These are phyloP conservation scores for Lagopus leucura DNA, from an alignment of 2,113 vertebrate genomes.

Conservation along the genomic window DNA sequence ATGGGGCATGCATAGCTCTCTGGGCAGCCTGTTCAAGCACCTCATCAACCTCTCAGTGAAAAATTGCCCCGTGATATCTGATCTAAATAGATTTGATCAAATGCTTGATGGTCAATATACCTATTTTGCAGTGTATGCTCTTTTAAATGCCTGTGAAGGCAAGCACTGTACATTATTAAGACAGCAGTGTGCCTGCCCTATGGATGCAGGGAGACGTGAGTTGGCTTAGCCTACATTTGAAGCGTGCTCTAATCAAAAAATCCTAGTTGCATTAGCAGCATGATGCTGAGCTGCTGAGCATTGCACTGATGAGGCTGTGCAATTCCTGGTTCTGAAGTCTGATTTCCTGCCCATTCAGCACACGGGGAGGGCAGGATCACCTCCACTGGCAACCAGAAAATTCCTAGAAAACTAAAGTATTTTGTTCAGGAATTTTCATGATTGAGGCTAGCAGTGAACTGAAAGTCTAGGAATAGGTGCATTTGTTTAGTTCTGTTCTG, in stretches of 20 bases:
- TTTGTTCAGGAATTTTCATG: neutral
- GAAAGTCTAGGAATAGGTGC: neutral
- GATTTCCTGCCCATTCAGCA: neutral
- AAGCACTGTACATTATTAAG: fast-evolving
- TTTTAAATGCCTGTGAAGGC: neutral
- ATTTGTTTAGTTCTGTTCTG: neutral
- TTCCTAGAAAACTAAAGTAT: neutral
- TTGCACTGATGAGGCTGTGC: neutral
- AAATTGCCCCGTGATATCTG: too few relatives aligned
- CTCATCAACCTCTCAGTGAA: too few relatives aligned
- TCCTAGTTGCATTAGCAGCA: neutral
- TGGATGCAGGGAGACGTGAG: neutral
- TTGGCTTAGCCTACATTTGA: neutral
- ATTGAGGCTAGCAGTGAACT: neutral
- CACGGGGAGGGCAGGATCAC: neutral
- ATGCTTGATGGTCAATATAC: neutral
- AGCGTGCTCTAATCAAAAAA: neutral
- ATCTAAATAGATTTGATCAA: too few relatives aligned
- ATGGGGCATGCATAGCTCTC: too few relatives aligned
- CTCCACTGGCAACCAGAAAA: neutral
- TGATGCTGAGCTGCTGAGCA: neutral
- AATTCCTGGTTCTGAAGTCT: neutral
- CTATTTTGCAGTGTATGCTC: fast-evolving
- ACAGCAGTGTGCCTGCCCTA: neutral
- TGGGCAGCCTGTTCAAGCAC: too few relatives aligned